These are phyloP conservation scores for Apamea anceps DNA, from an alignment of 2,888 invertebrate species.

Conservation along the genomic window DNA sequence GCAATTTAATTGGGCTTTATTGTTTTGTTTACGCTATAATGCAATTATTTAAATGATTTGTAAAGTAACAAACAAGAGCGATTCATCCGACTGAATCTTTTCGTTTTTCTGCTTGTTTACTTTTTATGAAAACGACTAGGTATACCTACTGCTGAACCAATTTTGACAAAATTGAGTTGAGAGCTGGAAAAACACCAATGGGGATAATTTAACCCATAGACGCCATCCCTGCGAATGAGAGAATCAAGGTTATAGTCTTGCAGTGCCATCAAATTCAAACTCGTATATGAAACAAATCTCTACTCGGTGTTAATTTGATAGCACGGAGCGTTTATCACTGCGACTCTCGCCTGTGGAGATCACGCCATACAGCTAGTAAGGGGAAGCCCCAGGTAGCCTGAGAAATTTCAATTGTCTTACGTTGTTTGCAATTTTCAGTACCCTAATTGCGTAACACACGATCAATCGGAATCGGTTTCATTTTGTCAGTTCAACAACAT, in stretches of 20 bases:
- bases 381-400: not conserved
- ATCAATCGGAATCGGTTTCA: no score
- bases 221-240: not conserved
- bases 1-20: not conserved
- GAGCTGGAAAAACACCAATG: not conserved
- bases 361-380: not conserved
- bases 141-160: not conserved
- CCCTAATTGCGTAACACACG: no score
- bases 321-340: not conserved
- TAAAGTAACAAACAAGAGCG: not conserved
- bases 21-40: not conserved
- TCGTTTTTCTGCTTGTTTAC: not conserved
- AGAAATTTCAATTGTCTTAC: not conserved
- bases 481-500: no score
- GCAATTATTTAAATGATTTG: not conserved
- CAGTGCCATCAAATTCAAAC: not conserved
- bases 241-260: not conserved
- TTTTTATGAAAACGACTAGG: not conserved
- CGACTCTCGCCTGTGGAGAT: not conserved
- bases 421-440: not conserved
- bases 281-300: not conserved
- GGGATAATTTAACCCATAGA: not conserved
- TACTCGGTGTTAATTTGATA: not conserved
- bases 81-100: not conserved
- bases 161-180: not conserved